Evolutionary conservation across 2,797 vertebrate genomes (phyloP), one percentile per base, ranked within the genome.

Genomic region (Lepilemur septentrionalis): DNA sequence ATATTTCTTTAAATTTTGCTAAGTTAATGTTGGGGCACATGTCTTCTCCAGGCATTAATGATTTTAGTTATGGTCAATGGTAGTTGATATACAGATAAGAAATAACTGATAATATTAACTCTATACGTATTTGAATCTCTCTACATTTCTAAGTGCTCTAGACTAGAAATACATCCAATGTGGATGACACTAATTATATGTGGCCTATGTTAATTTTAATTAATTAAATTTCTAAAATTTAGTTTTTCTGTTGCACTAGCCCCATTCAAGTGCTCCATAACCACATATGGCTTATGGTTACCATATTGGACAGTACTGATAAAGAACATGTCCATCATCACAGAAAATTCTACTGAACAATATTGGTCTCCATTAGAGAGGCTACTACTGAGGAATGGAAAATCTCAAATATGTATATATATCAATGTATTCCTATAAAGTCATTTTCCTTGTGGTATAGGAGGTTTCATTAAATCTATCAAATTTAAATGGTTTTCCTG

Each of bases 1-100:
- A 14, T 46, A 94, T 82, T 92, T 84, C 10, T 95, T 67, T 65
- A 97, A 97, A 95, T 94, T 38, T 69, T 97, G 52, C 48, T 92
- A 97, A 92, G 50, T 91, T 59, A 57, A 65, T 72, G 11, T 30
- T 28, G 52, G 18, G 25, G 10, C 35, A 80, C 5, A 72, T 28
- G 50, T 75, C 8, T n/a, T 81, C 65, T 46, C 55, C 38, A 59
- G n/a, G 6, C 15, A 80, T 70, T 41, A 70, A 41, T 73, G 41
- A 85, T 84, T 67, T 35, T 7, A 73, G 48, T 72, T 85, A 50
- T 30, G 15, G 3, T 65, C 23, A 43, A 22, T 59, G 4, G 25
- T 35, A 72, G 17, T 10, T 65, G 78, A 28, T 12, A 72, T 22
- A 46, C 11, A 92, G 61, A 69, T 61, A 70, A 65, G 30, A 50